Conservation (phyloP, 2,113 vertebrate species). For the Macheiramphus alcinus region DNA sequence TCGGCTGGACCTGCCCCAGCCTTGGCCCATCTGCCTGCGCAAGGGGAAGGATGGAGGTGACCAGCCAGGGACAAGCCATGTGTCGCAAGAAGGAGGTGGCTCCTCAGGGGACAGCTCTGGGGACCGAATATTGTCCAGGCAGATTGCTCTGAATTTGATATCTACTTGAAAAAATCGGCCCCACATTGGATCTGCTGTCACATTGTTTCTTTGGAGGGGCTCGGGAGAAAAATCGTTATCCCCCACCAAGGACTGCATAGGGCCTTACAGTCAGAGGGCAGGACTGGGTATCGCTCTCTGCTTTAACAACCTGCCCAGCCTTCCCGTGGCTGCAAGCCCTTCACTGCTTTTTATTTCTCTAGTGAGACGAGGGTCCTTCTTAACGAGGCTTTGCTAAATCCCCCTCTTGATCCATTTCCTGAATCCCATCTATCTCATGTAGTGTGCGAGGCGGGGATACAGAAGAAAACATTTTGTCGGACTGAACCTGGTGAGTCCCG, state of each 20-base stretch:
- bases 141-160: neutral
- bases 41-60: neutral
- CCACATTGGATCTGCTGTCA: neutral
- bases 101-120: neutral
- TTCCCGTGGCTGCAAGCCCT: neutral
- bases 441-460: rapidly evolving
- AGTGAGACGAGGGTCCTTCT: neutral
- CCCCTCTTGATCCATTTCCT: neutral
- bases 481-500: neutral
- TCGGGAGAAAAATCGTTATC: neutral
- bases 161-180: neutral
- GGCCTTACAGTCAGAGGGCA: neutral
- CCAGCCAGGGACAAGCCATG: rapidly evolving
- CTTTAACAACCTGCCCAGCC: neutral
- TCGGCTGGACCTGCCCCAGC: rapidly evolving
- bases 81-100: neutral
- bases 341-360: neutral
- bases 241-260: rapidly evolving
- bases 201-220: neutral
- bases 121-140: rapidly evolving
- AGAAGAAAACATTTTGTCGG: neutral
- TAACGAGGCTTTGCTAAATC: neutral
- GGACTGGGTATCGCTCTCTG: neutral
- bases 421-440: neutral
- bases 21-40: neutral